Evolutionary conservation across 2,113 vertebrate genomes (phyloP).

Genomic region (Natator depressus): DNA sequence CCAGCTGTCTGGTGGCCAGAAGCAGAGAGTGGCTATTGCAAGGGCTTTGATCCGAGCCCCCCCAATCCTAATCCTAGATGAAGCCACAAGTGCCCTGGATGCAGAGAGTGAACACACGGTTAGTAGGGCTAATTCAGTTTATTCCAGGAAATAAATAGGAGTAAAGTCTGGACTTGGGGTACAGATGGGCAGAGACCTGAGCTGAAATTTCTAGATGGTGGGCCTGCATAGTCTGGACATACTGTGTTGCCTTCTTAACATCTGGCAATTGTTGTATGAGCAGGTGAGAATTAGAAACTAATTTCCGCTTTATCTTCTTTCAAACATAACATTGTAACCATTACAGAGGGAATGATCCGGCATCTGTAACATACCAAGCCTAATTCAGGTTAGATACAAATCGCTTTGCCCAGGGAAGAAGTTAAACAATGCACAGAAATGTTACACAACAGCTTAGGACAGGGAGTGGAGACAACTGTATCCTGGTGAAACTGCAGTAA

Average conservation of each 20-base stretch:
- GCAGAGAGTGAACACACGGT: slow-evolving; percentile 93
- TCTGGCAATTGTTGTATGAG: not conserved
- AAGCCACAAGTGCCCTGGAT: slow-evolving; percentile 95
- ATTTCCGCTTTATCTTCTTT: not conserved
- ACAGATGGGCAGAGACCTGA: not conserved
- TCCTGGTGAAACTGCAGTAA: not conserved
- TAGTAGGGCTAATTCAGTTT: not conserved
- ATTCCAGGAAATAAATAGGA: not conserved
- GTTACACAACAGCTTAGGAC: not conserved
- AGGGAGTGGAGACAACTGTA: not conserved
- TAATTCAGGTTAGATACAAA: not conserved
- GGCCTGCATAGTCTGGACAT: not conserved
- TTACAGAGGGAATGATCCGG: not conserved
- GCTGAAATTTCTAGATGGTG: not conserved
- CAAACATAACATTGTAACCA: not conserved
- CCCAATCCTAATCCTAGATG: slow-evolving; percentile 91
- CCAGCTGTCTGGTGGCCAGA: slow-evolving; percentile 95
- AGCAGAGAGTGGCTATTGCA: slow-evolving; percentile 95
- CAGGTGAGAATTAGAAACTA: not conserved
- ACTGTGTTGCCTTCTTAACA: not conserved
- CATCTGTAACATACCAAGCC: not conserved
- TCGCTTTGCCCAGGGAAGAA: not conserved
- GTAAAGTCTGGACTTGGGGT: not conserved
- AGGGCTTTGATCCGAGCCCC: slow-evolving; percentile 91
- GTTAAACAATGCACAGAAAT: not conserved